These are phyloP conservation scores for Sarcophaga peregrina DNA, from an alignment of 1,140 invertebrate genomes.

Conservation along the genomic window DNA sequence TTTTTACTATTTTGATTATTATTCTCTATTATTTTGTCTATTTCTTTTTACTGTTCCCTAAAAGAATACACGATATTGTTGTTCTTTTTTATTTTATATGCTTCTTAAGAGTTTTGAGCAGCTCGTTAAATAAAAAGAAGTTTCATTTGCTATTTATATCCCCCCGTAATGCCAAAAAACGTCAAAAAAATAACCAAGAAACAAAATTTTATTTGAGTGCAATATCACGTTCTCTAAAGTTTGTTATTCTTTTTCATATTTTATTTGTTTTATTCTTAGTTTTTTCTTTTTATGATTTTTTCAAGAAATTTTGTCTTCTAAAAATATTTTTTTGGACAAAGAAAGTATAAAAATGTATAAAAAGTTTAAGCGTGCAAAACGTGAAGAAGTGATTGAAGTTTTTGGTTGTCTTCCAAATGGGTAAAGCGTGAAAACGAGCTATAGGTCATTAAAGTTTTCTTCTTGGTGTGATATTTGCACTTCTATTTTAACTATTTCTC, in stretches of 20 bases:
- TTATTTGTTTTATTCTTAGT: neutral
- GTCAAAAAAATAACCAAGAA: too few species aligned
- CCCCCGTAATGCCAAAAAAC: too few species aligned
- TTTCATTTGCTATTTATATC: neutral
- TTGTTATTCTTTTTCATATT: neutral
- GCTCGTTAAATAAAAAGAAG: neutral
- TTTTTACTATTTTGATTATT: too few species aligned
- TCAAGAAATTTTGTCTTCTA: neutral
- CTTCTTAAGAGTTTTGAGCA: neutral
- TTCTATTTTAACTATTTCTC: neutral
- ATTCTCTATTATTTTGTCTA: too few species aligned
- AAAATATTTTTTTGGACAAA: too few species aligned
- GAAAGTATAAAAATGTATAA: too few species aligned
- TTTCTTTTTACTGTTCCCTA: too few species aligned
- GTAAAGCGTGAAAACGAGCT: slow-evolving; percentile 26
- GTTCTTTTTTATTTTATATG: neutral
- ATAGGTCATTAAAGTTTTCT: slow-evolving; percentile 13
- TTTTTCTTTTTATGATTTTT: neutral
- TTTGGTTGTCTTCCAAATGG: slow-evolving; percentile 24
- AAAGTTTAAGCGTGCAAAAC: neutral
- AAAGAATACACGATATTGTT: too few species aligned
- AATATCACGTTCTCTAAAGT: slow-evolving; percentile 20
- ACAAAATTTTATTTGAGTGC: neutral
- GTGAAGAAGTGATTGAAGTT: neutral
- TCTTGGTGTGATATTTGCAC: neutral